Percentiles rank a stretch among this genome's conserved stretches.
These are phyloP conservation scores for Drosophila neocordata DNA, from an alignment of 1,140 invertebrate species.

Conservation along the genomic window DNA sequence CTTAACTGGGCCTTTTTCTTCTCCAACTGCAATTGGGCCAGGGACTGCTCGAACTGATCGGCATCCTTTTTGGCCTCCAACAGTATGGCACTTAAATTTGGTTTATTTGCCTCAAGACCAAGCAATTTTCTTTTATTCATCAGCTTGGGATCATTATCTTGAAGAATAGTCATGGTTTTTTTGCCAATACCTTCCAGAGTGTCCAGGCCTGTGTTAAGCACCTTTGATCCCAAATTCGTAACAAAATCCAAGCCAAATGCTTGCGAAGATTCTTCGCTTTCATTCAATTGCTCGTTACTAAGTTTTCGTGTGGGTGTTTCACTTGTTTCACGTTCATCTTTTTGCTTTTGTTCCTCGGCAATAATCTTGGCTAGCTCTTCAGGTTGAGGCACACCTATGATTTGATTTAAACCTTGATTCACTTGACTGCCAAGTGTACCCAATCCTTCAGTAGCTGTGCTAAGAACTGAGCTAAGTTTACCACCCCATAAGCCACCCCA, in stretches of 20 bases:
- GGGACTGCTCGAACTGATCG: slow-evolving; percentile 86
- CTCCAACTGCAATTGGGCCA: slow-evolving; percentile 86
- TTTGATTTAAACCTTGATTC: slow-evolving; percentile 88
- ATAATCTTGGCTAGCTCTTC: slow-evolving; percentile 87
- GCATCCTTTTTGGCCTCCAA: slow-evolving; percentile 93
- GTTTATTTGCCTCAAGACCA: slow-evolving; percentile 85
- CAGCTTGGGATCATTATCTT: slow-evolving; percentile 94
- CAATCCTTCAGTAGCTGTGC: slow-evolving; percentile 88
- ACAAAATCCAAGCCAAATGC: slow-evolving; percentile 84
- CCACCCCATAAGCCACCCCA: slow-evolving; percentile 85
- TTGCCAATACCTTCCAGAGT: slow-evolving; percentile 96
- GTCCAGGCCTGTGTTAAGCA: slow-evolving; percentile 92
- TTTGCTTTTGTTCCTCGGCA: slow-evolving; percentile 53
- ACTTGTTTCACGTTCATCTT: slow-evolving; percentile 16
- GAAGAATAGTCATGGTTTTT: slow-evolving; percentile 95
- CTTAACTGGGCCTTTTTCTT: slow-evolving; percentile 86
- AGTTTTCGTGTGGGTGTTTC: slow-evolving; percentile 23
- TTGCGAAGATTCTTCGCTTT: slow-evolving; percentile 6
- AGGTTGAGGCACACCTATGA: slow-evolving; percentile 91
- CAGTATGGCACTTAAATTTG: slow-evolving; percentile 85
- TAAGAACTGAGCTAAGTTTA: slow-evolving; percentile 88
- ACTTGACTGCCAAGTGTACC: slow-evolving; percentile 90
- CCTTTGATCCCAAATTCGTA: slow-evolving; percentile 88
- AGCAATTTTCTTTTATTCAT: slow-evolving; percentile 92
- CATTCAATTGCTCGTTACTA: background rate